Evolutionary conservation across 1,140 invertebrate genomes (phyloP), one percentile per base, ranked within the genome.

Genomic region (Drosophila navojoa): DNA sequence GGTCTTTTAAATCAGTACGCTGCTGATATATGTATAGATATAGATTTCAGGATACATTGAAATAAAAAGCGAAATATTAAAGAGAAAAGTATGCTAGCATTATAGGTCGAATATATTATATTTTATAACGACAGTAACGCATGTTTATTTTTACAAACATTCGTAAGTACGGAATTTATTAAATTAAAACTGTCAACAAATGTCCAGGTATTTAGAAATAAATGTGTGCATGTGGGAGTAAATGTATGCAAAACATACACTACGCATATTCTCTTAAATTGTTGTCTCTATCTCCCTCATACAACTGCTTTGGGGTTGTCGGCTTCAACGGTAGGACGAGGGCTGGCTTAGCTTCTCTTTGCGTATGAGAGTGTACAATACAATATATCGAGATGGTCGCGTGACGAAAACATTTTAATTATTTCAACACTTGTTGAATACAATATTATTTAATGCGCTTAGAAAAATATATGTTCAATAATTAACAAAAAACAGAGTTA

Each of bases 371-470:
- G 25, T 57, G 35, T 50, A 22, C 13, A 25, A 22, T 49, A 40
- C 1, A 5, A 22, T 11, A 45, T 5, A 5, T 49, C 47, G 70
- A 22, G 70, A 54, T 72, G 70, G 11, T 6, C 6, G 11, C 55
- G 22, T 53, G 22, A 42, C n/a, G 15, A 45, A 32, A 59, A n/a
- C 29, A 70, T 60, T 40, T 6, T n/a, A 3, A 25, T n/a, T 4
- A n/a, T 47, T n/a, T 1, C 4, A 60, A 13, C 32, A 72, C 70
- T 72, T 72, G 70, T 68, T 72, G 63, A 58, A 54, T 68, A 13
- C 32, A 61, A 49, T 29, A 27, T 32, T 13, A 2, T 44, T 15
- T 27, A 32, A 13, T 2, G 5, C 5, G 11, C 11, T 25, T 11
- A 38, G 10, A 10, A 25, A 5, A 49, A n/a, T 13, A 49, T 13